These are phyloP conservation scores for Hirtodrosophila duncani DNA, from an alignment of 2,888 invertebrate genomes.

Conservation along the genomic window DNA sequence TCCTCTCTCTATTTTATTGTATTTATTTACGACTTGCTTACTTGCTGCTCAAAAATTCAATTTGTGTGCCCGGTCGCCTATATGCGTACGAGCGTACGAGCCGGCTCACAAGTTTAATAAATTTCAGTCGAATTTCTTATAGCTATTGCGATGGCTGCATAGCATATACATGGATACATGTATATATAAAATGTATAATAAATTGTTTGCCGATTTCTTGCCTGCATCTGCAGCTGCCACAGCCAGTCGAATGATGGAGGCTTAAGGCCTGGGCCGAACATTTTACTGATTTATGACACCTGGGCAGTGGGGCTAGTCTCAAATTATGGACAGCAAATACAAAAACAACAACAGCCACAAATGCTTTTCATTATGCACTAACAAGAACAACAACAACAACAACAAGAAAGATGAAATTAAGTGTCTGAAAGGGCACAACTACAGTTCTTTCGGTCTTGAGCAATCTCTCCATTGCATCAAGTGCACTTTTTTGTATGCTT, in stretches of 20 bases:
- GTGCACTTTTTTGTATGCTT: constrained; percentile 58
- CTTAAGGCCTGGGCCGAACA: neutral
- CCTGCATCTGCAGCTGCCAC: constrained; percentile 4
- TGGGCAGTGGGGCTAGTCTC: too few relatives aligned
- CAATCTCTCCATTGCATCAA: constrained; percentile 40
- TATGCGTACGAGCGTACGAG: neutral
- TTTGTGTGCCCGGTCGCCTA: constrained; percentile 24
- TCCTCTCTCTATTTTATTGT: constrained; percentile 3
- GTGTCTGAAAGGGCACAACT: constrained; percentile 7
- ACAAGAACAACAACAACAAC: constrained; percentile 27
- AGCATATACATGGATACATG: neutral
- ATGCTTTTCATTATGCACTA: constrained; percentile 24
- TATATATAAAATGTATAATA: constrained; percentile 5
- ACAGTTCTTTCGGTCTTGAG: constrained; percentile 18
- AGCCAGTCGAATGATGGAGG: constrained; percentile 7
- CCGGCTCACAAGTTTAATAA: constrained; percentile 57
- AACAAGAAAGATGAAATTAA: constrained; percentile 37
- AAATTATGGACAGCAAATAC: neutral
- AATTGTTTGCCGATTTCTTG: constrained; percentile 37
- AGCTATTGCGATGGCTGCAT: neutral
- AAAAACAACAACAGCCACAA: constrained; percentile 8
- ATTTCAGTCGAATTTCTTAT: constrained; percentile 30
- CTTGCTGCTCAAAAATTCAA: constrained; percentile 49
- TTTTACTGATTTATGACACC: neutral
- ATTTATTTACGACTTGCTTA: constrained; percentile 26